A percentile compares a stretch with the other conserved stretches of the same genome.
phyloP scores from a whole-genome alignment of 2,888 invertebrate species.

The Didymodactylos carnosus region DNA sequence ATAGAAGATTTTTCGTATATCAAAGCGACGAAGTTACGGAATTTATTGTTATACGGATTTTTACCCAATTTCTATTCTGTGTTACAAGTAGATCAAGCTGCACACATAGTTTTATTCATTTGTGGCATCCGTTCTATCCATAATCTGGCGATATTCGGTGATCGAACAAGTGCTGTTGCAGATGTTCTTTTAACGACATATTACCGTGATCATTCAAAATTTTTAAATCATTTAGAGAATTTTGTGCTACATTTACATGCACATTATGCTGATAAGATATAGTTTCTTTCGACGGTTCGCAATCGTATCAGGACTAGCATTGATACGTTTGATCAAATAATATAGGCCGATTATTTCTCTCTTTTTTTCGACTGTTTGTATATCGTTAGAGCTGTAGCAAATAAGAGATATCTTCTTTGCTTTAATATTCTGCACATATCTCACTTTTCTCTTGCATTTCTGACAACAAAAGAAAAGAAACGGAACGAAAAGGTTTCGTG shows the following conservation, averaged over 20 bases:
- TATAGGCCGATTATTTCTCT: too few species aligned
- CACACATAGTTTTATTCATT: background rate
- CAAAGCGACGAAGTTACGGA: background rate
- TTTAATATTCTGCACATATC: too few species aligned
- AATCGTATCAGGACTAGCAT: too few species aligned
- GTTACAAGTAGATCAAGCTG: background rate
- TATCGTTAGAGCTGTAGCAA: too few species aligned
- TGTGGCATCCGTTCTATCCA: background rate
- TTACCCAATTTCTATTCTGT: background rate
- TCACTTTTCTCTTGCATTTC: too few species aligned
- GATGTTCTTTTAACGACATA: background rate
- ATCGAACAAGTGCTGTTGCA: background rate
- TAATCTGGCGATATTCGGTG: background rate
- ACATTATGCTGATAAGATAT: too few species aligned
- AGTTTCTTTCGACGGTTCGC: too few species aligned
- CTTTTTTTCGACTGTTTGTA: too few species aligned
- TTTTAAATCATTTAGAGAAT: background rate
- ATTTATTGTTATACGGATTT: background rate
- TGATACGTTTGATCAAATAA: too few species aligned
- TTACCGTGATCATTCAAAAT: background rate
- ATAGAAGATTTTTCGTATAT: background rate
- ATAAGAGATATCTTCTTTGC: too few species aligned
- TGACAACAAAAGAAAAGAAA: too few species aligned
- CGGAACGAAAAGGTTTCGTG: too few species aligned
- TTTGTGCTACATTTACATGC: background rate